Percentiles rank a stretch among this genome's conserved stretches.
These are phyloP conservation scores for Indri indri DNA, from an alignment of 2,113 vertebrate genomes.

Conservation along the genomic window DNA sequence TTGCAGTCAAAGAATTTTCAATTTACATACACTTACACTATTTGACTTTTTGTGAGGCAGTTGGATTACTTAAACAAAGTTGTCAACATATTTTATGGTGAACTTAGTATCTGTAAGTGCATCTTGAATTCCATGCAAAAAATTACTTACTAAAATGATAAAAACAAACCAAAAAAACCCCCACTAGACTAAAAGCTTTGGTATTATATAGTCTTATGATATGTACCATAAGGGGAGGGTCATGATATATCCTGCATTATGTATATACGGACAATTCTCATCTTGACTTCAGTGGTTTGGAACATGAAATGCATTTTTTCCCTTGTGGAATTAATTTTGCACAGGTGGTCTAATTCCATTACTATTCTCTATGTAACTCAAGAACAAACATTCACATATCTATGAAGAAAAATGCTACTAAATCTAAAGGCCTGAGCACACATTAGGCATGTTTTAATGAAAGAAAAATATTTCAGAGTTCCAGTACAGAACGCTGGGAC, in stretches of 20 bases:
- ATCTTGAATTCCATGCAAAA: background rate
- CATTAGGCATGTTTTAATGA: background rate
- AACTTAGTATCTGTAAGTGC: background rate
- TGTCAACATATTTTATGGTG: background rate
- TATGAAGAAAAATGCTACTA: background rate
- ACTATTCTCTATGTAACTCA: background rate
- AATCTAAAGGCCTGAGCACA: background rate
- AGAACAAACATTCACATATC: background rate
- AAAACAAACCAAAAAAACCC: background rate
- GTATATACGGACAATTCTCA: background rate
- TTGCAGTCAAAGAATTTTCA: background rate
- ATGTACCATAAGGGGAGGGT: background rate
- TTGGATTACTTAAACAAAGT: background rate
- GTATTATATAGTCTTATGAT: background rate
- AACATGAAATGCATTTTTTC: background rate
- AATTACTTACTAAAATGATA: background rate
- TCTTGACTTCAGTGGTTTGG: background rate
- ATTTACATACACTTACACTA: background rate
- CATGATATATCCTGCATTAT: background rate
- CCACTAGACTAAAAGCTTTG: background rate
- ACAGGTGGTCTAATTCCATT: background rate
- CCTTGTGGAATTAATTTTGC: background rate
- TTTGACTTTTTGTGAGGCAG: background rate
- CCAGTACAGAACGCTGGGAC: background rate
- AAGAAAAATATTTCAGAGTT: background rate